phyloP scores from a whole-genome alignment of 2,888 invertebrate genomes.

The Synanthedon myopaeformis region DNA sequence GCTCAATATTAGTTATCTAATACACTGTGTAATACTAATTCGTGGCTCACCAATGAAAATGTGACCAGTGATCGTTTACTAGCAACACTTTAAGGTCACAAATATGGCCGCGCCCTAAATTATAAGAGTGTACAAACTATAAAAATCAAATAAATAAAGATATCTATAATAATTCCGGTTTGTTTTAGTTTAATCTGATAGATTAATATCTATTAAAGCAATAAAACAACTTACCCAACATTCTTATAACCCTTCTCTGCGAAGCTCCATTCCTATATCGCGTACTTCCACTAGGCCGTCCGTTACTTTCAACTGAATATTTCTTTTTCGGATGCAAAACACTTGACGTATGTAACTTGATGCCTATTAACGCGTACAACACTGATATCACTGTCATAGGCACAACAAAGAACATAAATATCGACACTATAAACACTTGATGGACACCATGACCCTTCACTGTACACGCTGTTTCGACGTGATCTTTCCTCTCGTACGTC shows the following conservation, averaged over 20 bases:
- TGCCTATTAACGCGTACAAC: slow-evolving; percentile 81
- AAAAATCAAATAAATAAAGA: not conserved
- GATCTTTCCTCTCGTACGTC: slow-evolving; percentile 51
- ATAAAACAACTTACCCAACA: slow-evolving; percentile 77
- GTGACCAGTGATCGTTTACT: too few relatives aligned
- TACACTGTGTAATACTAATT: too few relatives aligned
- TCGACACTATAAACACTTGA: slow-evolving; percentile 83
- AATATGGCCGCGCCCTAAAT: too few relatives aligned
- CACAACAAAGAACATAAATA: slow-evolving; percentile 84
- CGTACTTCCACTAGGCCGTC: slow-evolving; percentile 32
- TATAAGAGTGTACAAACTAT: too few relatives aligned
- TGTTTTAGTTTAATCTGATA: too few relatives aligned
- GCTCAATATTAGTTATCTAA: too few relatives aligned
- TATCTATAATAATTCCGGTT: not conserved
- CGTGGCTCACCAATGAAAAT: too few relatives aligned
- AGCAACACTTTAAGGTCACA: too few relatives aligned
- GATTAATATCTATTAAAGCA: not conserved
- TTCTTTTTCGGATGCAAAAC: slow-evolving; percentile 72
- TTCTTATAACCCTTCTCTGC: slow-evolving; percentile 79
- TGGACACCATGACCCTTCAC: slow-evolving; percentile 71
- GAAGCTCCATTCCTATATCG: slow-evolving; percentile 68
- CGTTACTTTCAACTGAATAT: slow-evolving; percentile 55
- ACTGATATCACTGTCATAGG: slow-evolving; percentile 90
- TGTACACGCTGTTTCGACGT: slow-evolving; percentile 66
- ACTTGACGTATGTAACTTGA: slow-evolving; percentile 76